These are phyloP conservation scores for Oncorhynchus masou DNA, from an alignment of 2,113 vertebrate genomes.

Conservation along the genomic window DNA sequence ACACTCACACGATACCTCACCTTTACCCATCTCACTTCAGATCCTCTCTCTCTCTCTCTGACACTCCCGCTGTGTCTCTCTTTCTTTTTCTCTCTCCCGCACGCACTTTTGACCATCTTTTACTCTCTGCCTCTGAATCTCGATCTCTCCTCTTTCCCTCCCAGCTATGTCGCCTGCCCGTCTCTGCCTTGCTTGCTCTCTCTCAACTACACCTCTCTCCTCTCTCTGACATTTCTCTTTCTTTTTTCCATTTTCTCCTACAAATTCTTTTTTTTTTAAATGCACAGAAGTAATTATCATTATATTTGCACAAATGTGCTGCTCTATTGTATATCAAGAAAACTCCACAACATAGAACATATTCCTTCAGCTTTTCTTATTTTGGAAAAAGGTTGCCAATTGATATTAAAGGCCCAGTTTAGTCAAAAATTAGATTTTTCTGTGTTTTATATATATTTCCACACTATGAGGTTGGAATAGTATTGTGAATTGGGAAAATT, in stretches of 20 bases:
- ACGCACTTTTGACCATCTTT: constrained; percentile 20
- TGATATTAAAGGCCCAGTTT: too few species aligned
- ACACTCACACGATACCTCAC: constrained; percentile 29
- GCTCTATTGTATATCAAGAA: too few species aligned
- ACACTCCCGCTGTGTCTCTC: constrained; percentile 22
- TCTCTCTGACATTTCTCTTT: neutral
- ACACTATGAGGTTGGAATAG: too few species aligned
- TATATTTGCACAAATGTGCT: too few species aligned
- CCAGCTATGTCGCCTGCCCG: neutral
- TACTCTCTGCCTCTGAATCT: constrained; percentile 27
- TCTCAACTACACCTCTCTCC: too few species aligned
- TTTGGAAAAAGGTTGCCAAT: too few species aligned
- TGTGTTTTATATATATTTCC: too few species aligned
- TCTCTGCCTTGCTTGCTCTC: neutral
- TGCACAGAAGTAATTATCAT: too few species aligned
- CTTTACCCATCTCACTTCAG: constrained; percentile 7
- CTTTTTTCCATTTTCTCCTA: neutral
- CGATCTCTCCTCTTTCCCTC: neutral
- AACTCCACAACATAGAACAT: too few species aligned
- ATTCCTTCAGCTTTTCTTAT: too few species aligned
- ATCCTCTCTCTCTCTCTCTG: neutral
- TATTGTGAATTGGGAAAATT: too few species aligned
- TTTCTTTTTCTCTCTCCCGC: neutral
- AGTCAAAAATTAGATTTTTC: too few species aligned
- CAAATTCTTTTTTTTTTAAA: neutral